Percentiles rank a stretch among this genome's conserved stretches.
Conservation (phyloP, 1,140 invertebrate genomes). For the Cardiocondyla obscurior region DNA sequence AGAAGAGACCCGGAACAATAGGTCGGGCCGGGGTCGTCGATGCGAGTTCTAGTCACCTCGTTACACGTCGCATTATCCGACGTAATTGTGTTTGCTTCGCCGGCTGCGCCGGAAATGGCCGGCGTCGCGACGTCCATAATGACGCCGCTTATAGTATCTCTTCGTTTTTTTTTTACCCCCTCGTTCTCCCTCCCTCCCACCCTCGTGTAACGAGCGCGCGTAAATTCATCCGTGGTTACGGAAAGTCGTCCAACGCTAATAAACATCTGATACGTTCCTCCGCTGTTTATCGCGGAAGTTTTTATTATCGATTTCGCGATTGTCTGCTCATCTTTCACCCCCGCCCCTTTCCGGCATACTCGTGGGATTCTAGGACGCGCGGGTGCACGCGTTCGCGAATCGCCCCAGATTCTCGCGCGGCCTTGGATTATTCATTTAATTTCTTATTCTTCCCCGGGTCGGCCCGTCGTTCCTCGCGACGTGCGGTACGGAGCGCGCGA, state of each 20-base stretch:
- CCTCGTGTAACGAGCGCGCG: neutral
- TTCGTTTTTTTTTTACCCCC: neutral
- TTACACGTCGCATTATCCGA: constrained; percentile 29
- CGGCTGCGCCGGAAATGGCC: constrained; percentile 4
- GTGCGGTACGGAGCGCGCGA: neutral
- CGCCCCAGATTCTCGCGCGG: neutral
- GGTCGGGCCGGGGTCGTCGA: constrained; percentile 23
- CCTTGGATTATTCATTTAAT: constrained; percentile 21
- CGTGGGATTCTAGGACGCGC: constrained; percentile 29
- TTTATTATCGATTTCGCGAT: neutral
- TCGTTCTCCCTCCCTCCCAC: too few relatives aligned
- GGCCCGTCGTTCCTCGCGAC: neutral
- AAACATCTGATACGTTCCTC: neutral
- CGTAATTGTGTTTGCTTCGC: constrained; percentile 36
- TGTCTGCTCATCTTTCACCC: too few relatives aligned
- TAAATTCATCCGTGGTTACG: constrained; percentile 11
- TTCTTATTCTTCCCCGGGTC: neutral
- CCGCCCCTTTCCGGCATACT: too few relatives aligned
- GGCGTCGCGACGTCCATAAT: constrained; percentile 14
- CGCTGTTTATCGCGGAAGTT: neutral
- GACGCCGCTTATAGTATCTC: neutral
- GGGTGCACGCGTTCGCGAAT: neutral
- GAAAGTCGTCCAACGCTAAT: neutral
- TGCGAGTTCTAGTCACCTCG: neutral
- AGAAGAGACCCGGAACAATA: constrained; percentile 23